Base-by-base conservation (phyloP, 2,797 vertebrate species). In the Apogon talboti region DNA sequence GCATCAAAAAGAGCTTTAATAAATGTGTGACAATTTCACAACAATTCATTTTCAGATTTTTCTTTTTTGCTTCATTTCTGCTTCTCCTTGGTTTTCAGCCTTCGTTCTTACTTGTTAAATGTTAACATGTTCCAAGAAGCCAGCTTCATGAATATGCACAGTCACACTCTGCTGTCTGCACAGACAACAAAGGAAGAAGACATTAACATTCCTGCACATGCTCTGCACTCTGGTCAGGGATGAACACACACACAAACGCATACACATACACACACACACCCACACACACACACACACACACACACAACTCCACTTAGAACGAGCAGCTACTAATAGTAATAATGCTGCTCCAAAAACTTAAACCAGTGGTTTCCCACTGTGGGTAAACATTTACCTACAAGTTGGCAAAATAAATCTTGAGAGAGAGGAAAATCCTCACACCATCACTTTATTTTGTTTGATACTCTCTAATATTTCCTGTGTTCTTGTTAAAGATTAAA, bases 161-260 rank as follows among this genome's bases (percentile, higher is more conserved):
- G 80, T 90, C 91, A 91, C 85, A 84, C 84, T 83, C 81, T 18
- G 61, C 81, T 51, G 77, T 87, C 87, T 88, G 79, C 82, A 84
- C 69, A 44, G 65, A 84, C 79, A 86, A 91, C 88, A 93, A 91
- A 88, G 77, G 69, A 79, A 74, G 81, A 86, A 84, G 79, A 84
- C 83, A 90, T 91, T 92, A 90, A 88, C 83, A 90, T 92, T 91
- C 89, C 82, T 84, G 77, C 84, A 88, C 81, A 88, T 84, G 81
- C 82, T 82, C 71, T 59, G 64, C 66, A 50, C 81, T 57, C 72
- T 67, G 60, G 74, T 81, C 70, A 85, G 58, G 71, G 55, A 71
- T 55, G 67, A 64, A 71, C 66, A 71, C 63, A 73, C 78, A 57
- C 42, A 57, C 42, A 60, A 21, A 63, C 54, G 67, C 41, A 57